Conservation (phyloP, 2,797 vertebrate genomes). For the Siniperca scherzeri region DNA sequence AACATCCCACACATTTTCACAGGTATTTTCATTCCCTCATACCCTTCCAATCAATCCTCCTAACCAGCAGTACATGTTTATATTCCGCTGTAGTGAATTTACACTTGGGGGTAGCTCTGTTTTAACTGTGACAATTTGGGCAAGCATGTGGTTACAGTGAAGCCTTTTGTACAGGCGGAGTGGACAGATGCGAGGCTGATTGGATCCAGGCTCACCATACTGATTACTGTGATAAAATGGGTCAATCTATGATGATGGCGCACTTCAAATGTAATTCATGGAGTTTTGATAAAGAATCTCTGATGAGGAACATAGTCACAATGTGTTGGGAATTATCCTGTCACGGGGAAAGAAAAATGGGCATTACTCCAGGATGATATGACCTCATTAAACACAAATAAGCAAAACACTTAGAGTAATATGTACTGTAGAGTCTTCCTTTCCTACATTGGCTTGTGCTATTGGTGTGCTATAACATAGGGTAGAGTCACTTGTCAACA, state of each 20-base stretch:
- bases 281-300: constrained; percentile 50
- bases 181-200: constrained; percentile 58
- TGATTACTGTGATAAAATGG: constrained; percentile 64
- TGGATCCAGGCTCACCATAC: constrained; percentile 56
- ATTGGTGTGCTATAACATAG: not conserved
- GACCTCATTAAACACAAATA: constrained; percentile 48
- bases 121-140: constrained; percentile 65
- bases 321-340: constrained; percentile 26
- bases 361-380: constrained; percentile 23
- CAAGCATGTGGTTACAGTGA: constrained; percentile 45
- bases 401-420: constrained; percentile 14
- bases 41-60: constrained; percentile 35
- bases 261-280: constrained; percentile 35
- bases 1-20: not conserved
- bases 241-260: constrained; percentile 37
- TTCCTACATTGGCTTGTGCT: not conserved
- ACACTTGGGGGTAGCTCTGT: constrained; percentile 53
- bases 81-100: constrained; percentile 47
- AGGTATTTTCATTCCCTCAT: constrained; percentile 15
- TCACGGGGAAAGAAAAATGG: constrained; percentile 9
- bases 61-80: constrained; percentile 49
- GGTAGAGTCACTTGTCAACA: constrained; percentile 6
- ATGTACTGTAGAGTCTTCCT: not conserved
- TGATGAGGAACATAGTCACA: constrained; percentile 34
- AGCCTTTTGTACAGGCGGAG: constrained; percentile 35